Base-by-base conservation (phyloP, 2,888 invertebrate species). In the Erynnis tages region DNA sequence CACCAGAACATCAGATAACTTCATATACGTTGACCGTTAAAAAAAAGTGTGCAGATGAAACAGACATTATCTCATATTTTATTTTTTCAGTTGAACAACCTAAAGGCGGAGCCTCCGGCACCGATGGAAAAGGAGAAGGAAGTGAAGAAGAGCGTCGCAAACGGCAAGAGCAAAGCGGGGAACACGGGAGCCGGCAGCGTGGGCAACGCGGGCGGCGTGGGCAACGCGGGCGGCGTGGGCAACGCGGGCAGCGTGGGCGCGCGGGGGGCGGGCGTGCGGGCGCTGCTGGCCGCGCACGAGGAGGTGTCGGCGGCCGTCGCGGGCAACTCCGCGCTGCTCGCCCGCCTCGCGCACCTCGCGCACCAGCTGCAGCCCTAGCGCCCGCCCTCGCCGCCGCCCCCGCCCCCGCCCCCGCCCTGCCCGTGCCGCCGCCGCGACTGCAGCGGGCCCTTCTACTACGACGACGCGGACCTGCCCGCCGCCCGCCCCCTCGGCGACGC, bases 151-250 rank as follows among this genome's bases (percentile, higher is more conserved):
- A 17, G 10, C 19, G 19, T 4, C 8, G 21, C 14, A 14, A 14
- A 14, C 30, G 82, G 62, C 67, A 76, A 50, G 27, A 2, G 27
- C 25, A 27, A 5, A 4, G 34, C 2, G 5, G 41, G 58, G 43
- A 27, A 8, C 11, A 27, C 14, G 16, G 7, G 27, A 7, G 40
- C 25, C 21, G 21, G 41, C 25, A 68, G 73, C 23, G 73, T 71
- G 45, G 81, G 80, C 25, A n/a, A 67, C 80, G 65, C 75, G 79
- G 50, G 82, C 78, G 34, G 67, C 83, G 62, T 67, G 76, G 53
- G 70, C 65, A 10, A 74, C 79, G 56, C 14, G 32, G 13, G 13
- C 30, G 82, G 62, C 67, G 76, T 50, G 27, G 5, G 27, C 25
- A 27, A 5, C 5, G 34, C 2, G 5, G 41, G 58, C 45, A 27